Conservation (phyloP, 2,113 vertebrate species). For the Ornithorhynchus anatinus region DNA sequence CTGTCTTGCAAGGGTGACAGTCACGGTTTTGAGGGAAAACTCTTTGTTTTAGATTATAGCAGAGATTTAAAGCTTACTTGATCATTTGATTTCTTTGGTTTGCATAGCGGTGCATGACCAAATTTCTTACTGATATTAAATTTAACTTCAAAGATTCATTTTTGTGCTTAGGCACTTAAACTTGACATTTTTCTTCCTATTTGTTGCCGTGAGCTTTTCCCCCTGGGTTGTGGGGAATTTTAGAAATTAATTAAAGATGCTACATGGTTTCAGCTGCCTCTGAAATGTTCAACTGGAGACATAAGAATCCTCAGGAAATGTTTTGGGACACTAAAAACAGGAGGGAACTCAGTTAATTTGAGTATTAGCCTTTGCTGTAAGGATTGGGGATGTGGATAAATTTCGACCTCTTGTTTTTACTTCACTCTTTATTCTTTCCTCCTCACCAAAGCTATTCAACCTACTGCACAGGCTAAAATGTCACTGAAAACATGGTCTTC, state of each 20-base stretch:
- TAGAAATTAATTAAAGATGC: slow-evolving; percentile 31
- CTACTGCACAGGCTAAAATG: too few relatives aligned
- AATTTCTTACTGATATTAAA: slow-evolving; percentile 15
- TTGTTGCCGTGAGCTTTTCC: background rate
- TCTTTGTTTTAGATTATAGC: background rate
- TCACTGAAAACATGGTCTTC: too few relatives aligned
- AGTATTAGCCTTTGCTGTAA: background rate
- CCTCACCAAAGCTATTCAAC: too few relatives aligned
- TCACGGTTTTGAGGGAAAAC: background rate
- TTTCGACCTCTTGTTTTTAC: too few relatives aligned
- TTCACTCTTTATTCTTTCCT: too few relatives aligned
- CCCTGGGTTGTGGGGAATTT: background rate
- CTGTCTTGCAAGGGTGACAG: background rate
- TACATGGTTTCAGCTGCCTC: slow-evolving; percentile 12
- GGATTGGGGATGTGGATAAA: background rate
- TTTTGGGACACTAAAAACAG: background rate
- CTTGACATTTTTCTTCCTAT: slow-evolving; percentile 2
- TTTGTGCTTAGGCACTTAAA: background rate
- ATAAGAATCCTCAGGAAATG: background rate
- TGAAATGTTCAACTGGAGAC: slow-evolving; percentile 19
- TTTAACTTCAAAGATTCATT: slow-evolving; percentile 24
- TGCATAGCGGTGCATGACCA: background rate
- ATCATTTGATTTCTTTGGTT: slow-evolving; percentile 8
- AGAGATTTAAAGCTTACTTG: background rate
- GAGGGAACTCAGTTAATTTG: background rate